A percentile compares a stretch with the other conserved stretches of the same genome.
Evolutionary conservation across 2,888 invertebrate species (phyloP).

Genomic region (Iphiclides podalirius): DNA sequence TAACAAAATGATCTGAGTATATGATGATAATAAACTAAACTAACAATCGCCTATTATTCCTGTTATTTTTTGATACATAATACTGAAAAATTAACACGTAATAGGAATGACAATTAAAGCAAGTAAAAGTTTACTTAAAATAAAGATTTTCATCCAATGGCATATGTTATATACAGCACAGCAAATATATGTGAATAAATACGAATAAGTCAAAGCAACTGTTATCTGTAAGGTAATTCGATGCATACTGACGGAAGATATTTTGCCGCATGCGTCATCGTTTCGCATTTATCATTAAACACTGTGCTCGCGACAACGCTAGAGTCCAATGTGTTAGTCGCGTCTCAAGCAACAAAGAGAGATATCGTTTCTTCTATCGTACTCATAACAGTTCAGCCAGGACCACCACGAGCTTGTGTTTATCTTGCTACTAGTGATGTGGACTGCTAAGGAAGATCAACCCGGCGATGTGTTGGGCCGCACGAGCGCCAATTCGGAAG

Average conservation of each 20-base stretch:
- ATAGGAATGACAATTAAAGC: no score
- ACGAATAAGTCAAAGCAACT: no score
- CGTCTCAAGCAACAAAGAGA: constrained; percentile 37
- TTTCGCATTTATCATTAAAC: constrained; percentile 15
- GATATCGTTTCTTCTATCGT: constrained; percentile 36
- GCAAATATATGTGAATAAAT: no score
- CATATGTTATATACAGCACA: no score
- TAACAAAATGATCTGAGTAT: no score
- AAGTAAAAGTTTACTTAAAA: no score
- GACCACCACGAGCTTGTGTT: constrained; percentile 31
- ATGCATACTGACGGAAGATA: constrained; percentile 13
- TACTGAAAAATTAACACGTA: no score
- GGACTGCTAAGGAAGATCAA: constrained; percentile 37
- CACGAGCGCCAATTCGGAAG: constrained; percentile 41
- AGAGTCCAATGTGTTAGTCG: constrained; percentile 36
- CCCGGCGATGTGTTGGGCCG: constrained; percentile 33
- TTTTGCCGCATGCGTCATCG: constrained; percentile 12
- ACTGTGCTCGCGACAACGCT: constrained; percentile 2
- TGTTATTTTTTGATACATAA: no score
- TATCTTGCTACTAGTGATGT: constrained; percentile 40
- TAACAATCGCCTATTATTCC: no score
- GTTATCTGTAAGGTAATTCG: no score
- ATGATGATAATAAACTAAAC: no score
- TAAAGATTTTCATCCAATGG: no score
- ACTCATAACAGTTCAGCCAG: constrained; percentile 36